These are phyloP conservation scores for Chiloscyllium plagiosum DNA, from an alignment of 2,113 vertebrate species.

Conservation along the genomic window DNA sequence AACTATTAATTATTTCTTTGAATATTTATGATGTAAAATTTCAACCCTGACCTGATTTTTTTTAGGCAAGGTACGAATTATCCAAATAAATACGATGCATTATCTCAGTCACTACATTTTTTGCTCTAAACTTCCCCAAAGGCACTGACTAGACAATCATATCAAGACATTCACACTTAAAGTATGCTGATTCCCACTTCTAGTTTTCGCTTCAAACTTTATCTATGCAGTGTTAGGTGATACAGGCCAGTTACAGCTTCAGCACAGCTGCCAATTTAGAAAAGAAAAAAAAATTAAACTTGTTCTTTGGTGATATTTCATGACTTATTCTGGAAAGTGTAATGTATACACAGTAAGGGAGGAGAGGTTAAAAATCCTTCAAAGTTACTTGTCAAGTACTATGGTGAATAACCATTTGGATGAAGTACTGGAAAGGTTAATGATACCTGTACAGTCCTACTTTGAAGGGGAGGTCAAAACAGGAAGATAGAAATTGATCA, in stretches of 20 bases:
- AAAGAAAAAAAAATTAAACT: not conserved
- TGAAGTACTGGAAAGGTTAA: not conserved
- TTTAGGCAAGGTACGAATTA: no score
- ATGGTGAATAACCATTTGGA: not conserved
- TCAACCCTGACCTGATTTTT: no score
- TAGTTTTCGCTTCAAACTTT: no score
- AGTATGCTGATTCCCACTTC: no score
- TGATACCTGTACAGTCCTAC: not conserved
- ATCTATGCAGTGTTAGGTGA: not conserved
- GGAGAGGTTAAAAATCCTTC: not conserved
- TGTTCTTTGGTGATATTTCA: not conserved
- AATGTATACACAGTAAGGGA: not conserved
- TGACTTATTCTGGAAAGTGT: not conserved
- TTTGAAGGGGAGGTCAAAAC: not conserved
- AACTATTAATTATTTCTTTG: no score
- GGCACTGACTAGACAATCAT: no score
- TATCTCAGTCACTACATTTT: no score
- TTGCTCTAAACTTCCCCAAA: no score
- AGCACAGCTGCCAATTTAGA: not conserved
- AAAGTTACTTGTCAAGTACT: not conserved
- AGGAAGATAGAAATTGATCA: not conserved
- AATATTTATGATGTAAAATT: no score
- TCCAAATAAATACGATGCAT: no score
- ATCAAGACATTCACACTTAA: no score
- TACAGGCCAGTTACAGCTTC: not conserved